Conservation (phyloP, 2,888 invertebrate species). For the Ichneumoninae sp. region DNA sequence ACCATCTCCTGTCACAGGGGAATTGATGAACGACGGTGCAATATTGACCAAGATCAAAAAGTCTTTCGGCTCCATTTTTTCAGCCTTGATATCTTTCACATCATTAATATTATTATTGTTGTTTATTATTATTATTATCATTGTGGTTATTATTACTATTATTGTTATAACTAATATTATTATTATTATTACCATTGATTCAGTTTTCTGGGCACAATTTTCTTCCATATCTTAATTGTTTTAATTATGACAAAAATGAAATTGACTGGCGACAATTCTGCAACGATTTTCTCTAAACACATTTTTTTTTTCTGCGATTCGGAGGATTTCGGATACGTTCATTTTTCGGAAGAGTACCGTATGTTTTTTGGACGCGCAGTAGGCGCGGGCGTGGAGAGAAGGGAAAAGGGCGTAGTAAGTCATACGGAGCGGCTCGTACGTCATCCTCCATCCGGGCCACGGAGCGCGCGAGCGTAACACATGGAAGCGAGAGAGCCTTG, state of each 20-base stretch:
- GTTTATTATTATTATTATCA: too few relatives aligned
- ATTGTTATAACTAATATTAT: too few relatives aligned
- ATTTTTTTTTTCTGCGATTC: neutral
- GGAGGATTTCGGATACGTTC: constrained; percentile 34
- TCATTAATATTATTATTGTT: too few relatives aligned
- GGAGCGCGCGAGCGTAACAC: constrained; percentile 77
- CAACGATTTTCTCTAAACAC: too few relatives aligned
- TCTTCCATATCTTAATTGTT: too few relatives aligned
- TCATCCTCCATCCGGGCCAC: constrained; percentile 83
- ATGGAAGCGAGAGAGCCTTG: constrained; percentile 75
- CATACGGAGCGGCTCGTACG: constrained; percentile 82
- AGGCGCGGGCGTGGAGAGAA: constrained; percentile 80
- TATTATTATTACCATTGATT: too few relatives aligned
- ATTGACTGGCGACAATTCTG: too few relatives aligned
- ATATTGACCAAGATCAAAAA: neutral
- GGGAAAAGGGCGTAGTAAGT: constrained; percentile 83
- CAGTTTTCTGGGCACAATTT: too few relatives aligned
- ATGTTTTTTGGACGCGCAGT: constrained; percentile 81
- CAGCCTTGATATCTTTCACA: neutral
- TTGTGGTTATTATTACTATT: too few relatives aligned
- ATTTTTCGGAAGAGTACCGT: constrained; percentile 66
- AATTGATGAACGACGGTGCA: constrained; percentile 44
- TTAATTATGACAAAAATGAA: too few relatives aligned
- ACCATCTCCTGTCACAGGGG: constrained; percentile 35
- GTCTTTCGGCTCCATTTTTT: neutral